Evolutionary conservation across 2,113 vertebrate genomes (phyloP).

Genomic region (Mastomys natalensis): DNA sequence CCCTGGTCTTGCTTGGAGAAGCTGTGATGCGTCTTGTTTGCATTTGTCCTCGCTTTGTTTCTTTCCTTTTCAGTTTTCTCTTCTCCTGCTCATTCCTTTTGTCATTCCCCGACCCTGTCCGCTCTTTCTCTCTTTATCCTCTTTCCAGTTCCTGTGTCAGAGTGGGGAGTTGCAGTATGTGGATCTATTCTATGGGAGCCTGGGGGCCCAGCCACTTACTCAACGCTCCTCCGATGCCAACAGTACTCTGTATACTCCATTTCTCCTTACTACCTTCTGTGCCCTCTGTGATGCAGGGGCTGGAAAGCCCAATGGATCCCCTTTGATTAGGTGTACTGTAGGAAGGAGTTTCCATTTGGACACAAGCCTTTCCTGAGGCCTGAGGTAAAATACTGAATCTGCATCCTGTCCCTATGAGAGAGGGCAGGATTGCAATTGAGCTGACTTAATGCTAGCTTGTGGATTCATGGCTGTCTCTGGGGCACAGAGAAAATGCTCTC

Average conservation of each 20-base stretch:
- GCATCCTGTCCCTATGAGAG: not conserved
- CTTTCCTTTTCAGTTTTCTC: constrained; percentile 69
- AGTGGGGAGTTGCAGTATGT: constrained; percentile 91
- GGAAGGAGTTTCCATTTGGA: not conserved
- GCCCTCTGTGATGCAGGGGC: not conserved
- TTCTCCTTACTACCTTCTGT: not conserved
- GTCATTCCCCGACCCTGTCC: constrained; percentile 81
- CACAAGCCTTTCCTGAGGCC: not conserved
- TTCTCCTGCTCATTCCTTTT: constrained; percentile 56
- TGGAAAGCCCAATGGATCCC: not conserved
- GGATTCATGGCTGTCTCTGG: not conserved
- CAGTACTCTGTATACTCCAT: not conserved
- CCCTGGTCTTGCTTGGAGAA: constrained; percentile 92
- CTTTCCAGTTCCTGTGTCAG: constrained; percentile 90
- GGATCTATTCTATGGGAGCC: constrained; percentile 89
- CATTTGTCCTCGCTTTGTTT: constrained; percentile 84
- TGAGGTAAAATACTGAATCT: not conserved
- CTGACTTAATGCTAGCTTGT: not conserved
- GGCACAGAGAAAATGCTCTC: accelerated
- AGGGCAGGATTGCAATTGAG: not conserved
- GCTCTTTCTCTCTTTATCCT: constrained; percentile 85
- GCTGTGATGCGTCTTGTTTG: constrained; percentile 93
- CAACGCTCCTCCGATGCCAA: constrained; percentile 13
- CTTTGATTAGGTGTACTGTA: not conserved
- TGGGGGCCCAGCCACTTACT: constrained; percentile 74